Conservation (phyloP, 2,888 invertebrate species). For the Ochropleura leucogaster region DNA sequence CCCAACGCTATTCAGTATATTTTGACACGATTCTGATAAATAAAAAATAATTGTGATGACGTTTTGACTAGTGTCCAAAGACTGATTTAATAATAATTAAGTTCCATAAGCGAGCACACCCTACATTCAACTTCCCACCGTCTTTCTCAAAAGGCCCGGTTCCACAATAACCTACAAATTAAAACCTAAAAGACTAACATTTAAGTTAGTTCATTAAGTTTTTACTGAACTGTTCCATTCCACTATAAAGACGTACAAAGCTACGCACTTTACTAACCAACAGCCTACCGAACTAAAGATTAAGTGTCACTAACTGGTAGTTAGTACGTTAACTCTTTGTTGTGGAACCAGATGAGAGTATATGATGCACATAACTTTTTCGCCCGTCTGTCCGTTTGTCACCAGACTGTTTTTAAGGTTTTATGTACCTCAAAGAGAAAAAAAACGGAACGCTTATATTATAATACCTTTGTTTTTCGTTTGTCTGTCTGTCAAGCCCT, state of each 20-base stretch:
- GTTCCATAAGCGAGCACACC: slow-evolving; percentile 42
- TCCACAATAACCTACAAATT: slow-evolving; percentile 35
- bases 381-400: no score
- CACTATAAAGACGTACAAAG: not conserved
- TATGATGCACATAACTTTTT: slow-evolving; percentile 20
- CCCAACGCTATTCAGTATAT: not conserved
- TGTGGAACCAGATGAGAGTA: slow-evolving; percentile 38
- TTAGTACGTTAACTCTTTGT: slow-evolving; percentile 64
- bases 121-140: not conserved
- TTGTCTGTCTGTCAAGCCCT: no score
- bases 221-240: not conserved
- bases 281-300: slow-evolving; percentile 34
- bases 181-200: slow-evolving; percentile 53
- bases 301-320: slow-evolving; percentile 55
- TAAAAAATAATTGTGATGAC: slow-evolving; percentile 15
- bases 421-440: no score
- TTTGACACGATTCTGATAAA: no score
- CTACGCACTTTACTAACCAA: slow-evolving; percentile 27
- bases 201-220: slow-evolving; percentile 50
- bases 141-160: slow-evolving; percentile 7
- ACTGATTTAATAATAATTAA: not conserved
- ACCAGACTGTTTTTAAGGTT: no score
- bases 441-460: no score
- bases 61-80: slow-evolving; percentile 34
- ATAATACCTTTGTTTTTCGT: no score